phyloP scores from a whole-genome alignment of 1,140 invertebrate species.

The Drosophila bifasciata region DNA sequence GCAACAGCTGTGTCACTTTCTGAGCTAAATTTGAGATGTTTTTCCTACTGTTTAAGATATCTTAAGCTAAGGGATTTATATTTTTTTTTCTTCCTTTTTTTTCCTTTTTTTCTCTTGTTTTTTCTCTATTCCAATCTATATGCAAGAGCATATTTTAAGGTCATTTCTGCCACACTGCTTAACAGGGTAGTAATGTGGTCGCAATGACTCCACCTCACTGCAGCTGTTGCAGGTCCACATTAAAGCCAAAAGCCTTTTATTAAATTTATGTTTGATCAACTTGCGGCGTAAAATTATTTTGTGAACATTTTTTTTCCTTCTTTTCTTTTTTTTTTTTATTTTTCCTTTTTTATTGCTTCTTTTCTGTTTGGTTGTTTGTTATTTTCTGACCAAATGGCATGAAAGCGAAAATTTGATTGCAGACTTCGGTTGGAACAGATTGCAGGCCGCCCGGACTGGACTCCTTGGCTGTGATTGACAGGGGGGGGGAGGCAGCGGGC shows the following conservation, averaged over 20 bases:
- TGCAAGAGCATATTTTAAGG: too few relatives aligned
- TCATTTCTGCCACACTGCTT: not conserved
- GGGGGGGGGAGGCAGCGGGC: too few relatives aligned
- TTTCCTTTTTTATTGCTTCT: slow-evolving; percentile 9
- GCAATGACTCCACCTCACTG: not conserved
- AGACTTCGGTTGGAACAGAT: slow-evolving; percentile 50
- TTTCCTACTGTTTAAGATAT: too few relatives aligned
- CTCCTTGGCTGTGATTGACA: slow-evolving; percentile 1
- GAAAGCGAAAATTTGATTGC: slow-evolving; percentile 79
- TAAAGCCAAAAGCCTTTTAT: slow-evolving; percentile 66
- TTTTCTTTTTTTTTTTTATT: slow-evolving; percentile 3
- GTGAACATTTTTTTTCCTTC: slow-evolving; percentile 4
- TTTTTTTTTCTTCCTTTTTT: too few relatives aligned
- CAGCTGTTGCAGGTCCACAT: slow-evolving; percentile 45
- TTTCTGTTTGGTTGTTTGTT: slow-evolving; percentile 33
- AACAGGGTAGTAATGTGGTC: slow-evolving; percentile 2
- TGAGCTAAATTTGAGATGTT: too few relatives aligned
- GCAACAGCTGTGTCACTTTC: too few relatives aligned
- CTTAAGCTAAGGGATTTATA: too few relatives aligned
- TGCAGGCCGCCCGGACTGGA: slow-evolving; percentile 18
- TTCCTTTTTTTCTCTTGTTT: too few relatives aligned
- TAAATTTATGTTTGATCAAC: slow-evolving; percentile 70
- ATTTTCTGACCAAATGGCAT: slow-evolving; percentile 67
- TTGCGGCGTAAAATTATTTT: slow-evolving; percentile 42
- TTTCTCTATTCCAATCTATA: too few relatives aligned